Evolutionary conservation across 2,888 invertebrate species (phyloP).

Genomic region (Entomobrya multifasciata): DNA sequence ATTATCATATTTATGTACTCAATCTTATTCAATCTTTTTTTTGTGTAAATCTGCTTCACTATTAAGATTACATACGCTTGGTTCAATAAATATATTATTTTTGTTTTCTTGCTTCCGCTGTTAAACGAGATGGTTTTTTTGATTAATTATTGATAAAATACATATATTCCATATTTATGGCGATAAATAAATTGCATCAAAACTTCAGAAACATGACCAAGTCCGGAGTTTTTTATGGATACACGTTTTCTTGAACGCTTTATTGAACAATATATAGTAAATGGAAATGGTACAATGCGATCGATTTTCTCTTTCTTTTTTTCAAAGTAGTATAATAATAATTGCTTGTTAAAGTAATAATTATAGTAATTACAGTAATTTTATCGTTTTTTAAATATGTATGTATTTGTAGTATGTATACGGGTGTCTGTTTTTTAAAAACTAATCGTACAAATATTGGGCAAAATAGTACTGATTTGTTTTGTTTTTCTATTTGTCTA

Average conservation of each 20-base stretch:
- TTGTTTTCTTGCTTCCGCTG: too few relatives aligned
- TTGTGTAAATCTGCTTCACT: background rate
- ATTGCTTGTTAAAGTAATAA: background rate
- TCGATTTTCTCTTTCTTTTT: slow-evolving; percentile 45
- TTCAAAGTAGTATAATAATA: slow-evolving; percentile 12
- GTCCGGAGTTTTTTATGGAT: slow-evolving; percentile 44
- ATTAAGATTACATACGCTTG: background rate
- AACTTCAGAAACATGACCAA: background rate
- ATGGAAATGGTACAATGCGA: slow-evolving; percentile 68
- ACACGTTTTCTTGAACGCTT: slow-evolving; percentile 69
- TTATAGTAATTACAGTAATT: background rate
- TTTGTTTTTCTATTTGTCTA: slow-evolving; percentile 18
- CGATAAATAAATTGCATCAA: too few relatives aligned
- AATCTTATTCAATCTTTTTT: too few relatives aligned
- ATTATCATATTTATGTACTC: too few relatives aligned
- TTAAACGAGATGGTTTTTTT: too few relatives aligned
- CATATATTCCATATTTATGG: background rate
- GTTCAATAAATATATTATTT: slow-evolving; percentile 42
- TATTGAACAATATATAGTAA: slow-evolving; percentile 70
- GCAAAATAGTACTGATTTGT: slow-evolving; percentile 73
- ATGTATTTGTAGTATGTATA: slow-evolving; percentile 52
- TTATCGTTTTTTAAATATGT: slow-evolving; percentile 2
- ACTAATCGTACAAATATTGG: slow-evolving; percentile 73
- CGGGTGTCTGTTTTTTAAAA: slow-evolving; percentile 42
- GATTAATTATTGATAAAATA: background rate